Evolutionary conservation across 1,140 invertebrate genomes (phyloP).

Genomic region (Nymphalis io): DNA sequence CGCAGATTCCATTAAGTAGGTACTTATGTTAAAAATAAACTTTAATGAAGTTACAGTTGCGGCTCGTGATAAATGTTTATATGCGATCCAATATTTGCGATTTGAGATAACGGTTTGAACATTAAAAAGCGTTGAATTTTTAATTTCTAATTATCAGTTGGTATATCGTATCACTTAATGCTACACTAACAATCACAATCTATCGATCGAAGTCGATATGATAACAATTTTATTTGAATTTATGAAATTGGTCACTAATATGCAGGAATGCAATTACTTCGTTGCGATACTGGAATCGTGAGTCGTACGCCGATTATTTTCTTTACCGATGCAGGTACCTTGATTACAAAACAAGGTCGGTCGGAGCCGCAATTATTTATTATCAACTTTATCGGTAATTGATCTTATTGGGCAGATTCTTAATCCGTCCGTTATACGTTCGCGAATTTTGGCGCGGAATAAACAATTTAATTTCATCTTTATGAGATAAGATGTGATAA

Average conservation of each 20-base stretch:
- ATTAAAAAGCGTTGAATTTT: constrained; percentile 3
- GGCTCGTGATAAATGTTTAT: neutral
- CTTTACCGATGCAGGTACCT: constrained; percentile 46
- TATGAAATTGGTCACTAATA: constrained; percentile 12
- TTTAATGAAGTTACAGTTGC: constrained; percentile 1
- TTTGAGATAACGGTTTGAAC: constrained; percentile 19
- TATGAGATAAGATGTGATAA: constrained; percentile 55
- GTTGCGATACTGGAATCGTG: constrained; percentile 38
- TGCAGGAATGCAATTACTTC: constrained; percentile 38
- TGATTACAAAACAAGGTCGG: constrained; percentile 51
- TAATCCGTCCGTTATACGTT: constrained; percentile 8
- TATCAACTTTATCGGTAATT: constrained; percentile 40
- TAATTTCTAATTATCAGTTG: neutral
- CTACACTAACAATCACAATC: constrained; percentile 3
- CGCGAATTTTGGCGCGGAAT: constrained; percentile 21
- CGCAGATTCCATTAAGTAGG: neutral
- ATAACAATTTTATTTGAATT: constrained; percentile 31
- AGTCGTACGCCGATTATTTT: constrained; percentile 44
- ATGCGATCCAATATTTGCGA: neutral
- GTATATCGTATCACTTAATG: constrained; percentile 3
- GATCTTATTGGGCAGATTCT: constrained; percentile 22
- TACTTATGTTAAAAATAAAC: constrained; percentile 9
- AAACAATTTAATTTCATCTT: constrained; percentile 41
- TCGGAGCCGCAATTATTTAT: constrained; percentile 39
- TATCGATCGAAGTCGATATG: constrained; percentile 34